phyloP scores from a whole-genome alignment of 2,797 vertebrate species.

The Ficedula albicollis region DNA sequence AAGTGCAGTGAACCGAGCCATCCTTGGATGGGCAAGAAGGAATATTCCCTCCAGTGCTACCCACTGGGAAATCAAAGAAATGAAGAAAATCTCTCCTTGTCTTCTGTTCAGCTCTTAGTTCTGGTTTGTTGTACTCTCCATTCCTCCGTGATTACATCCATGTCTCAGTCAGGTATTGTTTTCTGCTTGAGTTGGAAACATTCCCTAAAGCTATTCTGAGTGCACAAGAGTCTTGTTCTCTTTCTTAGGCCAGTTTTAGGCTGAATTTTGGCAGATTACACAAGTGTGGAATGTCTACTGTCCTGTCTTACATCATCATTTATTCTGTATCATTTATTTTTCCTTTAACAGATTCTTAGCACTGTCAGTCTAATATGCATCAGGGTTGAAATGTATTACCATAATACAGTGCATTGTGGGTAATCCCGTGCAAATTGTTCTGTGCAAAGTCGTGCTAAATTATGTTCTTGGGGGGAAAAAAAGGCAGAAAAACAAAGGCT shows the following conservation, averaged over 20 bases:
- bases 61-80: conserved; percentile 24
- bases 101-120: conserved; percentile 18
- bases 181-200: conserved; percentile 36
- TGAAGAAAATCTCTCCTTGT: conserved; percentile 1
- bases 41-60: conserved; percentile 1
- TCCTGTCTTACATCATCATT: conserved; percentile 43
- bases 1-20: background rate
- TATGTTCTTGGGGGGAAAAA: background rate
- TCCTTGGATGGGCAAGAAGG: background rate
- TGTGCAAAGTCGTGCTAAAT: conserved; percentile 36
- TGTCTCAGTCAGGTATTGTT: conserved; percentile 41
- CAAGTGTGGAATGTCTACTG: conserved; percentile 20
- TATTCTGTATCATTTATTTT: conserved; percentile 60
- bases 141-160: background rate
- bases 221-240: background rate
- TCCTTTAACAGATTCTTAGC: conserved; percentile 55
- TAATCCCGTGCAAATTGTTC: conserved; percentile 61
- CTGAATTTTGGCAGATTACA: conserved; percentile 38
- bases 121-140: conserved; percentile 33
- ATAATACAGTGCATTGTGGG: conserved; percentile 48
- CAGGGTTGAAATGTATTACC: conserved; percentile 52
- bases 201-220: conserved; percentile 39
- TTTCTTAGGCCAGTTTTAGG: conserved; percentile 37
- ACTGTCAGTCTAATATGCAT: conserved; percentile 39
- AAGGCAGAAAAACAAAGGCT: background rate